Evolutionary conservation across 64 coral and sea anemone species (phyloP).

Genomic region (Dendronephthya gigantea): DNA sequence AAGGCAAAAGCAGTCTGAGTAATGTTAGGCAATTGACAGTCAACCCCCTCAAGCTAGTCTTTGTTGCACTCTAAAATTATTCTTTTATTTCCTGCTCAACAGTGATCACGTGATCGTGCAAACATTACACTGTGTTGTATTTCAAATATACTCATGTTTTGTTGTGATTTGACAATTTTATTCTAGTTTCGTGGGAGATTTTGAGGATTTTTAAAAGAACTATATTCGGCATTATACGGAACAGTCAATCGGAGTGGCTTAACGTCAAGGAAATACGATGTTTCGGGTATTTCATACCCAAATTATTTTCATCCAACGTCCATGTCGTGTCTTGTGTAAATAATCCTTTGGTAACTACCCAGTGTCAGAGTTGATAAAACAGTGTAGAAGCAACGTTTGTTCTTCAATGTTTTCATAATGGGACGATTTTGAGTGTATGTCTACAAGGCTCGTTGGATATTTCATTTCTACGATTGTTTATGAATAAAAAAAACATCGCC

Average conservation of each 20-base stretch:
- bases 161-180: background rate
- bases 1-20: background rate
- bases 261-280: background rate
- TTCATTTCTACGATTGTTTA: background rate
- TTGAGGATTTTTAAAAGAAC: background rate
- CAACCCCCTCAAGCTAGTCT: background rate
- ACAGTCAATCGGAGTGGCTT: background rate
- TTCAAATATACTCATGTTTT: background rate
- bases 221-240: background rate
- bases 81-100: background rate
- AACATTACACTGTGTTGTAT: background rate
- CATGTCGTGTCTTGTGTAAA: background rate
- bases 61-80: background rate
- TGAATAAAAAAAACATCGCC: background rate
- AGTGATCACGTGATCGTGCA: background rate
- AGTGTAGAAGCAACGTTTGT: background rate
- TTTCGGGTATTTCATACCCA: background rate
- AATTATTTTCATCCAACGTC: background rate
- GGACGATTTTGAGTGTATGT: background rate
- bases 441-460: background rate
- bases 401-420: background rate
- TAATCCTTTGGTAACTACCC: background rate
- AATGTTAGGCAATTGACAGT: background rate
- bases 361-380: background rate
- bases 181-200: background rate